These are phyloP conservation scores for Melanchra persicariae DNA, from an alignment of 2,888 invertebrate genomes.

Conservation along the genomic window DNA sequence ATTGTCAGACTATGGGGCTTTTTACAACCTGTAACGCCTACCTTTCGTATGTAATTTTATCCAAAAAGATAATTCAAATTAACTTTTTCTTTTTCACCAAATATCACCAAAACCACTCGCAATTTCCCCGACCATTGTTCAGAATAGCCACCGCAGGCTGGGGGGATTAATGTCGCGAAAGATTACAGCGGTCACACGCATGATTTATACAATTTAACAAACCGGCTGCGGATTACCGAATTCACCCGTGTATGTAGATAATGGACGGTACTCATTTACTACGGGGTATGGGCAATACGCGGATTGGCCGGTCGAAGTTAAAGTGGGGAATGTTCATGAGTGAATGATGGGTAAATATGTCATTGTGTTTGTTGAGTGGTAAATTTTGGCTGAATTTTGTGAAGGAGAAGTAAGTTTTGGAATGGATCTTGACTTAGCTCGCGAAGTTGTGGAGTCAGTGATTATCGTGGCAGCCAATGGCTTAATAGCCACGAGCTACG, in stretches of 20 bases:
- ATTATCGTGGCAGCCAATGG: no score
- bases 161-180: slow-evolving; percentile 82
- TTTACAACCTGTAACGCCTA: no score
- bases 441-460: no score
- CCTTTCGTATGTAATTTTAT: neutral
- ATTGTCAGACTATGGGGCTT: no score
- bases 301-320: slow-evolving; percentile 47
- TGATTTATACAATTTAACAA: slow-evolving; percentile 81
- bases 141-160: slow-evolving; percentile 68
- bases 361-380: slow-evolving; percentile 4
- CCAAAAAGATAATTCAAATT: neutral
- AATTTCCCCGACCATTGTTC: slow-evolving; percentile 15
- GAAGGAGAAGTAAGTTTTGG: neutral
- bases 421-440: neutral
- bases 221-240: slow-evolving; percentile 65
- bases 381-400: neutral
- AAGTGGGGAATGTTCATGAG: slow-evolving; percentile 34
- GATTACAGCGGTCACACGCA: slow-evolving; percentile 77
- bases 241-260: slow-evolving; percentile 54
- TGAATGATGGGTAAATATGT: slow-evolving; percentile 41
- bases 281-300: slow-evolving; percentile 29
- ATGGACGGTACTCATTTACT: slow-evolving; percentile 54
- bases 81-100: no score
- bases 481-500: no score
- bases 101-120: neutral